These are phyloP conservation scores for Corythornis madagascariensis DNA, from an alignment of 2,113 vertebrate species.

Conservation along the genomic window DNA sequence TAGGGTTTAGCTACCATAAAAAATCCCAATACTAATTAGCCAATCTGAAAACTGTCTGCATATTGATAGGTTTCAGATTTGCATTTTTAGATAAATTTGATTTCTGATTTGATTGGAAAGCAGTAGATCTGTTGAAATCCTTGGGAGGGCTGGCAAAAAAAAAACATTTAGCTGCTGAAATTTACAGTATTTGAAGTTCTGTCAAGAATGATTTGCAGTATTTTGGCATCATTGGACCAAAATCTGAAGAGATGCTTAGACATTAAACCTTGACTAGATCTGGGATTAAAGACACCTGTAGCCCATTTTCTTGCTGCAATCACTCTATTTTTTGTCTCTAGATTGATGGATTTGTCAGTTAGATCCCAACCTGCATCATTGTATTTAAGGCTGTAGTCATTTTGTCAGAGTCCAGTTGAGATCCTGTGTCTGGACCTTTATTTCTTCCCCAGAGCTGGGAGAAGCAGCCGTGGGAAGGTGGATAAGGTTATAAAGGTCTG, in stretches of 20 bases:
- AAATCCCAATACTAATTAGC: background rate
- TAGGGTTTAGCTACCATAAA: background rate
- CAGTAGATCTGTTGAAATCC: background rate
- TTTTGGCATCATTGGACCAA: background rate
- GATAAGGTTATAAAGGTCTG: background rate
- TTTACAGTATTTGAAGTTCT: background rate
- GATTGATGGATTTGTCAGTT: background rate
- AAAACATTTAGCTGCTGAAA: background rate
- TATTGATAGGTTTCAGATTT: background rate
- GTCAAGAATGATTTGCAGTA: background rate
- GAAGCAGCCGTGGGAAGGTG: constrained; percentile 12
- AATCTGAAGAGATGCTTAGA: background rate
- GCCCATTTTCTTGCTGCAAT: background rate
- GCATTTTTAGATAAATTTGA: background rate
- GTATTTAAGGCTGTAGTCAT: background rate
- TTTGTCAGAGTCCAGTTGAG: background rate
- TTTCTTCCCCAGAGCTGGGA: background rate
- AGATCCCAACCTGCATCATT: background rate
- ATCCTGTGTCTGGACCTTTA: background rate
- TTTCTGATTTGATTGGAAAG: background rate
- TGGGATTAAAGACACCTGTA: background rate
- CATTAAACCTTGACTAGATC: background rate
- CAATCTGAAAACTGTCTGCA: background rate
- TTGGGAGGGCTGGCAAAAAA: background rate
- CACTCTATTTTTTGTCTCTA: background rate